phyloP scores from a whole-genome alignment of 2,113 vertebrate species.

The Puffinus mauretanicus region DNA sequence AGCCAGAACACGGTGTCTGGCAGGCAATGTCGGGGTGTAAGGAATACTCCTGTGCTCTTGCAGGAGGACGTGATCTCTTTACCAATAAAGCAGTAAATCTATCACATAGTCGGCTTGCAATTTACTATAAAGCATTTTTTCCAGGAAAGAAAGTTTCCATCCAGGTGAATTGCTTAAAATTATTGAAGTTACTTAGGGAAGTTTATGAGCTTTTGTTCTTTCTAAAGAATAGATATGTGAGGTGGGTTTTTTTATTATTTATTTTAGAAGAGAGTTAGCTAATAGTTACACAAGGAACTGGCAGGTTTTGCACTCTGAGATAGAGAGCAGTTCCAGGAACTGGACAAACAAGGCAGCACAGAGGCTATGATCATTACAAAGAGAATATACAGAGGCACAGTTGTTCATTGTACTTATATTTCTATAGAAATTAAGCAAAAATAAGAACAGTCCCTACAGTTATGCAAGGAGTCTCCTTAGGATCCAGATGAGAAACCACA shows the following conservation, averaged over 20 bases:
- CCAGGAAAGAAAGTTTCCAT: background rate
- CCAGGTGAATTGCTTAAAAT: background rate
- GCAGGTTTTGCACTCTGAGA: background rate
- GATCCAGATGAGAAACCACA: background rate
- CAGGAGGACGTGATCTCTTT: background rate
- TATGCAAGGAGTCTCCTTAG: background rate
- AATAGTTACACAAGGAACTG: background rate
- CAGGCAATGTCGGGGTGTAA: background rate
- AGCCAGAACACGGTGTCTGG: background rate
- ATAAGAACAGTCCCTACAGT: background rate
- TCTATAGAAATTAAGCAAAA: background rate
- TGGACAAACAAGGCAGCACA: background rate
- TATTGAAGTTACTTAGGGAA: background rate
- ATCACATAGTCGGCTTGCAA: background rate
- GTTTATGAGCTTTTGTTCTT: background rate
- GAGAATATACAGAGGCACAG: background rate
- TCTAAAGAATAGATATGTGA: background rate
- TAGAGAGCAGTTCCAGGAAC: slow-evolving; percentile 16
- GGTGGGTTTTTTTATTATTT: background rate
- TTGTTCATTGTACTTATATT: background rate
- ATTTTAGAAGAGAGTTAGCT: background rate
- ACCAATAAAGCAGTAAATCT: background rate
- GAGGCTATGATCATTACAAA: background rate
- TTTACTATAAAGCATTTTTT: background rate
- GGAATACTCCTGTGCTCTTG: background rate